A percentile compares a stretch with the other conserved stretches of the same genome.
phyloP scores from a whole-genome alignment of 1,140 invertebrate species.

The Penaeus chinensis region DNA sequence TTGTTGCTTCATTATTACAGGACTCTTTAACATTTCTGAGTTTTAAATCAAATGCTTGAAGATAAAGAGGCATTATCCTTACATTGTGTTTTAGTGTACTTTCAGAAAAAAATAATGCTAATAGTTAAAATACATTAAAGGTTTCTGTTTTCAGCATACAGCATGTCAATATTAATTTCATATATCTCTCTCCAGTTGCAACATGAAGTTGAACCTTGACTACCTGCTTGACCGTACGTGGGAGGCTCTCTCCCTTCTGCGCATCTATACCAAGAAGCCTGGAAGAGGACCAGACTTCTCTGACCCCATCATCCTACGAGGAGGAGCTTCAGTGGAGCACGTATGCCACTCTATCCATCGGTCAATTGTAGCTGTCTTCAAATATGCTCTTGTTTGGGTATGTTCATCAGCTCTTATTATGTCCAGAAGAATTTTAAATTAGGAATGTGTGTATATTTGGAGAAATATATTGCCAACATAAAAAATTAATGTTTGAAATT shows the following conservation, averaged over 20 bases:
- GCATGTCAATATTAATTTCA: not conserved
- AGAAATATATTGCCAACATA: too few relatives aligned
- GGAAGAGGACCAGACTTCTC: conserved; percentile 96
- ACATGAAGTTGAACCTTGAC: conserved; percentile 99
- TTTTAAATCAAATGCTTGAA: too few relatives aligned
- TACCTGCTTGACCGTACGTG: conserved; percentile 92
- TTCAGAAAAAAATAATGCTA: too few relatives aligned
- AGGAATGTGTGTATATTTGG: too few relatives aligned
- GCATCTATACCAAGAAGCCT: conserved; percentile 99
- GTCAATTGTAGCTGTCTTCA: conserved; percentile 89
- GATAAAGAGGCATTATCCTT: too few relatives aligned
- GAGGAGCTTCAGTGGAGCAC: conserved; percentile 92
- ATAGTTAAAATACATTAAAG: too few relatives aligned
- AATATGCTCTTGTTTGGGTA: conserved; percentile 97
- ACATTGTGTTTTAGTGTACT: too few relatives aligned
- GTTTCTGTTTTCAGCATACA: not conserved
- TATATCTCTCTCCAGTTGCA: conserved; percentile 80
- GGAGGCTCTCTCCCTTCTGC: conserved; percentile 93
- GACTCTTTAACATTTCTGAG: too few relatives aligned
- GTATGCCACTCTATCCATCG: conserved; percentile 98
- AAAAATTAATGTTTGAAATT: too few relatives aligned
- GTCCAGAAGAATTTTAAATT: not conserved
- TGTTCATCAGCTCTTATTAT: conserved; percentile 64
- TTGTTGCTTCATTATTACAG: too few relatives aligned
- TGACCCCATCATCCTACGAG: conserved; percentile 92